Base-by-base conservation (phyloP, 2,797 vertebrate genomes). In the Gastrophryne carolinensis region DNA sequence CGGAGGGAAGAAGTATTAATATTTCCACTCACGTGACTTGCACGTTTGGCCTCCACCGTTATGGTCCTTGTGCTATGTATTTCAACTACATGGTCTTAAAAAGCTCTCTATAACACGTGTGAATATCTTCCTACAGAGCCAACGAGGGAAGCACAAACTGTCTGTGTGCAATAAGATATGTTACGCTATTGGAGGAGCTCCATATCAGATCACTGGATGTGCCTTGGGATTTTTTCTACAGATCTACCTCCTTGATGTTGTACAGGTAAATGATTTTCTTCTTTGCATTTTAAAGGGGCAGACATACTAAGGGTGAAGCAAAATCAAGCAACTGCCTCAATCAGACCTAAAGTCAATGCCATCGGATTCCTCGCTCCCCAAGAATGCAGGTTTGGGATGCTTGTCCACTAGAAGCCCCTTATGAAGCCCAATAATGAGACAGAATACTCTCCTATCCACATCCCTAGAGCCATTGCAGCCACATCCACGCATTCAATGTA, bases 181-280 rank as follows among this genome's bases (percentile, higher is more conserved):
- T 88, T 99, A 96, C 62, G 97, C 95, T 13, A 77, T 98, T 23
- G 97, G 97, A 0, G 97, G 97, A 0, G 96, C 96, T 0, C 97
- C 97, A 0, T 99, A 99, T 86, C 97, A 99, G 91, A 94, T 98
- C 84, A 99, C 97, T 0, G 97, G 97, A 83, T 94, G 95, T 50
- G 97, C 94, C 1, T 85, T 99, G 76, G 97, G 97, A 24, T 98
- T 99, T 82, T 99, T 99, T 66, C 92, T 99, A 50, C 97, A 98
- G 88, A 96, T 99, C 82, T 99, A 96, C 86, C 90, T 98, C 1
- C 87, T 99, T 82, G 96, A 98, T 1, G 94, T 98, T 75, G 97
- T 95, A 27, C 94, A 95, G 95, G 97, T 98, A 85, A 47, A 60
- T 29, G 5, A 17, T 4, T 1, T 23, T 5, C 39, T 44, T 7